These are phyloP conservation scores for Lacerta agilis DNA, from an alignment of 2,797 vertebrate genomes.

Conservation along the genomic window DNA sequence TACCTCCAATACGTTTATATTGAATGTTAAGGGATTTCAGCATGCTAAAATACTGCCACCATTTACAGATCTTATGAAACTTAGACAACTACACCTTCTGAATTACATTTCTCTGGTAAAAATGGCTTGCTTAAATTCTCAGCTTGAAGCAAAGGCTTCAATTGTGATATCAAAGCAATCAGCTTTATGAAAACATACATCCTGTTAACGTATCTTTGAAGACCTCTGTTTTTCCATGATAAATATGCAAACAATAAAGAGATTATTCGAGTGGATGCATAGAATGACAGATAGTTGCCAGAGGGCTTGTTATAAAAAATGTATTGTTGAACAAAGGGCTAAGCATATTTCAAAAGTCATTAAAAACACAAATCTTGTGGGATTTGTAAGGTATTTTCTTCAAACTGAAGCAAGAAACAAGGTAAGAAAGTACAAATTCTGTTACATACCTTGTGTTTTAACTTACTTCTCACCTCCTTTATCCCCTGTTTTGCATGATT, in stretches of 20 bases:
- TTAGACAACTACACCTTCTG: constrained; percentile 60
- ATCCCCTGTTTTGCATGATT: constrained; percentile 93
- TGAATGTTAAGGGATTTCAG: constrained; percentile 42
- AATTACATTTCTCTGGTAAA: constrained; percentile 54
- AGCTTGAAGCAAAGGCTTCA: constrained; percentile 76
- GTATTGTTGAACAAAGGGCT: constrained; percentile 87
- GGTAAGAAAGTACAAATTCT: constrained; percentile 63
- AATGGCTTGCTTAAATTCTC: constrained; percentile 57
- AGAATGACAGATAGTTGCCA: constrained; percentile 88
- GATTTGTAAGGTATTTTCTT: constrained; percentile 73
- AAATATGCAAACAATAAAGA: constrained; percentile 90
- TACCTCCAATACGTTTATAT: constrained; percentile 4
- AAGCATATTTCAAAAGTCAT: constrained; percentile 88
- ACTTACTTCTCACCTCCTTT: constrained; percentile 91
- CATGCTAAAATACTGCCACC: constrained; percentile 28
- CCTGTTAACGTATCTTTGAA: constrained; percentile 88
- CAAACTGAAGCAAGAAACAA: constrained; percentile 73
- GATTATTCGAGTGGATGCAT: constrained; percentile 74
- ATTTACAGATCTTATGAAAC: constrained; percentile 34
- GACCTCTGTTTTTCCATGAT: constrained; percentile 85
- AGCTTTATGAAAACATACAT: constrained; percentile 91
- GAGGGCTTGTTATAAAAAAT: constrained; percentile 89
- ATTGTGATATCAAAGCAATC: constrained; percentile 88
- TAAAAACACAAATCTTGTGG: constrained; percentile 81
- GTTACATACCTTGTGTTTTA: constrained; percentile 89